Evolutionary conservation across 2,797 vertebrate species (phyloP), one percentile per base, ranked within the genome.

Genomic region (Sternarchorhynchus goeldii): DNA sequence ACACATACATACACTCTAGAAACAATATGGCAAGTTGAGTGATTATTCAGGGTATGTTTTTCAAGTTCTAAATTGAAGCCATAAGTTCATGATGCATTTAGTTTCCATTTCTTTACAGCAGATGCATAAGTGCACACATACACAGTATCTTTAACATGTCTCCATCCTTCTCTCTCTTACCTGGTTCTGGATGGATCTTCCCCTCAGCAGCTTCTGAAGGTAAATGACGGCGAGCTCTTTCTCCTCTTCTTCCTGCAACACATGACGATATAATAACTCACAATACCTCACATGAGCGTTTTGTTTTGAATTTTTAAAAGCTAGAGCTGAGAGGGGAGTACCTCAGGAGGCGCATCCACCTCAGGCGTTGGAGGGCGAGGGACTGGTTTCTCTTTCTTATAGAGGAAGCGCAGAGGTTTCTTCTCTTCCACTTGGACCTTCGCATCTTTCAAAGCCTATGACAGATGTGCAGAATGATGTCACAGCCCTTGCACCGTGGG

Each of bases 121-220:
- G 45, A 50, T 50, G 45, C 45, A 2, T 12, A 2, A 2, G 45
- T 14, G 45, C 14, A 50, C 45, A 50, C 34, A 36, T 14, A 50
- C 3, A 50, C 45, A 50, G 45, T 50, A 50, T 50, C 45, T 50
- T 12, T 8, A 2, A 6, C 10, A 12, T 50, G 45, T 12, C 45
- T 50, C 45, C 45, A 50, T 50, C 45, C 12, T 50, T 36, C 45
- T 25, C 7, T 12, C 6, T 34, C 31, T 64, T 84, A 98, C 97
- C 95, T 93, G 90, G 76, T 92, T 94, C 86, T 98, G 96, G 78
- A 93, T 66, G 4, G 91, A 93, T 86, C 95, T 92, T 85, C 97
- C 96, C 83, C 96, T 94, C 58, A 99, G 90, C 76, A 98, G 76
- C 84, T 94, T 95, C 88, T 99, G 97, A 82, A 98, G 83, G 80